Conservation (phyloP, 2,113 vertebrate genomes). For the Ia io region DNA sequence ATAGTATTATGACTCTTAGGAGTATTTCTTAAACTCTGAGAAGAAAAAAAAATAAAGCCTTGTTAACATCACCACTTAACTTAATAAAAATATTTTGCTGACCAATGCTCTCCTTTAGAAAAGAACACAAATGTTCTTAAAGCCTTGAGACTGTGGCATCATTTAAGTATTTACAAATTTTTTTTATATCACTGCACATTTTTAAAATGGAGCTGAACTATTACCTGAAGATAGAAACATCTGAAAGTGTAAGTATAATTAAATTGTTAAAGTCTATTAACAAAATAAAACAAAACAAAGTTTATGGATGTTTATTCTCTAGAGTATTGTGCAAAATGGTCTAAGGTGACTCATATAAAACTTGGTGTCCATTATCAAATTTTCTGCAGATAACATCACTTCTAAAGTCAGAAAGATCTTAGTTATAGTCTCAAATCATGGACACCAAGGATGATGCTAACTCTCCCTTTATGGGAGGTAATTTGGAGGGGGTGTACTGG, state of each 20-base stretch:
- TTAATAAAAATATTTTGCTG: neutral
- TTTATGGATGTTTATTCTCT: neutral
- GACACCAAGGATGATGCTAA: neutral
- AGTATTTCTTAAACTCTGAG: neutral
- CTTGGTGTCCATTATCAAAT: neutral
- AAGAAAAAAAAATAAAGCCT: neutral
- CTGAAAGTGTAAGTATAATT: constrained; percentile 1
- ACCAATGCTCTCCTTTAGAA: neutral
- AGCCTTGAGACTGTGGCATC: neutral
- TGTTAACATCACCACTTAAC: neutral
- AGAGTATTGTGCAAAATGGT: neutral
- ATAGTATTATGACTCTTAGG: neutral
- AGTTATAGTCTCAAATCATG: neutral
- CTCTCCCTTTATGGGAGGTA: neutral
- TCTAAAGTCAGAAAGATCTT: neutral
- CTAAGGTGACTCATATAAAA: neutral
- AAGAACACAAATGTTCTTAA: neutral
- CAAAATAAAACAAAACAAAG: neutral
- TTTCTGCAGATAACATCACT: neutral
- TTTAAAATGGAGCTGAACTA: neutral
- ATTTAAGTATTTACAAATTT: constrained; percentile 41
- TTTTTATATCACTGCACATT: neutral
- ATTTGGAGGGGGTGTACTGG: neutral
- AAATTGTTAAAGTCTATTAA: neutral
- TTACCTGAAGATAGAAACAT: neutral